phyloP scores from a whole-genome alignment of 2,113 vertebrate species.

The Guaruba guarouba region DNA sequence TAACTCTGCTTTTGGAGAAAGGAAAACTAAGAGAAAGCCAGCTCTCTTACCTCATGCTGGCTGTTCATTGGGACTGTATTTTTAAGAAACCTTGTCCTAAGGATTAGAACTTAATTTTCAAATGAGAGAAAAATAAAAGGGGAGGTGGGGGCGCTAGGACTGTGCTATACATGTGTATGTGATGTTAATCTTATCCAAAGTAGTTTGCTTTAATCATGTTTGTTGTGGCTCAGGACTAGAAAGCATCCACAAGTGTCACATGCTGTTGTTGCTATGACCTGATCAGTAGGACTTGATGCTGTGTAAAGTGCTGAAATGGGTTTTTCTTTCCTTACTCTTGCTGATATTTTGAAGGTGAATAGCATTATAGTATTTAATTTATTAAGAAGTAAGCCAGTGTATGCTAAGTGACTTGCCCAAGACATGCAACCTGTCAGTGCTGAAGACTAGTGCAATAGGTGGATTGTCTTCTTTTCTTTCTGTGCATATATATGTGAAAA shows the following conservation, averaged over 20 bases:
- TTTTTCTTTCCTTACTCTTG: not conserved
- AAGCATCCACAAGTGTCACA: not conserved
- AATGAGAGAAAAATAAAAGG: not conserved
- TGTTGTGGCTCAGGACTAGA: not conserved
- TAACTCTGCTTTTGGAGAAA: not conserved
- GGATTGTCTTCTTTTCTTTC: not conserved
- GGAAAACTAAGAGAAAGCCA: not conserved
- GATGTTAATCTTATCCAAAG: not conserved
- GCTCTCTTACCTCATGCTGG: rapidly evolving
- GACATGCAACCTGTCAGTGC: not conserved
- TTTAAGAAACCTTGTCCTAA: not conserved
- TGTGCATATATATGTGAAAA: not conserved
- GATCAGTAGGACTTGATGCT: not conserved
- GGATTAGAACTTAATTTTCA: not conserved
- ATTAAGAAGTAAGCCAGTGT: not conserved
- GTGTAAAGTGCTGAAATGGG: not conserved
- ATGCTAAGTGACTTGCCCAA: not conserved
- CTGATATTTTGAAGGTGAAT: not conserved
- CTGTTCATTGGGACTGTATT: not conserved
- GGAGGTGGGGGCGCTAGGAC: not conserved
- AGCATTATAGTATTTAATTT: not conserved
- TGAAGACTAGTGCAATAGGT: not conserved
- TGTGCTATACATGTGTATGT: not conserved
- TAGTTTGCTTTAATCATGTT: not conserved
- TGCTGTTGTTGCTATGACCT: not conserved